Base-by-base conservation (phyloP, 92 coral and sea anemone species). In the Phenganax stokvisi region DNA sequence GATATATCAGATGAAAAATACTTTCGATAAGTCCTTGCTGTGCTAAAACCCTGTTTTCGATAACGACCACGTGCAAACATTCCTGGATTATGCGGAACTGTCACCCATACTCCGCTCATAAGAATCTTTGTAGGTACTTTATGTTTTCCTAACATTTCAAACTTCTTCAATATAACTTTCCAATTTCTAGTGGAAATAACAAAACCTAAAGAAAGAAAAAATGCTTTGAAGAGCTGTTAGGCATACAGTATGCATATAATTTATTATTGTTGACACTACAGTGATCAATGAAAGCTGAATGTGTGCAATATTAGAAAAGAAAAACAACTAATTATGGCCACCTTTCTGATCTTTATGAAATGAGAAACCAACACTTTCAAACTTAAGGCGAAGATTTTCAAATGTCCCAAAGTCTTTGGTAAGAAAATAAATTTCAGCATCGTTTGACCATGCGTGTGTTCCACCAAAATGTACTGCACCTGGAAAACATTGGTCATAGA, bases 401-500 rank as follows among this genome's bases (percentile, higher is more conserved):
- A 78, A 60, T 37, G 71, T 55, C 6, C 3, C 37, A 51, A 57
- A 78, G 63, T 58, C 16, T 15, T 60, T 30, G 54, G 82, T 47
- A 29, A 31, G 82, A 44, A 78, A 58, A 65, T 60, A 52, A 8
- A 78, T 78, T 9, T 20, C 82, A 15, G 82, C 82, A 53, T 78
- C 64, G 3, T 78, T 78, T 20, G 6, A 10, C 82, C 82, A 78
- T 8, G 82, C 67, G 9, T 55, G 44, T 28, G 63, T 62, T 13
- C 72, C 59, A 59, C 82, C 82, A 78, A 78, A 78, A n/a, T 61
- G 60, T 10, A 78, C 72, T 10, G 82, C 71, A 51, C 82, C 72
- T 65, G 15, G 10, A 37, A 12, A 8, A 53, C 56, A 51, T 37
- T 37, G 47, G 47, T 37, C 47, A 1, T 37, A 37, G 47, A 37